Evolutionary conservation across 2,888 invertebrate genomes (phyloP).

Genomic region (Labia minor): DNA sequence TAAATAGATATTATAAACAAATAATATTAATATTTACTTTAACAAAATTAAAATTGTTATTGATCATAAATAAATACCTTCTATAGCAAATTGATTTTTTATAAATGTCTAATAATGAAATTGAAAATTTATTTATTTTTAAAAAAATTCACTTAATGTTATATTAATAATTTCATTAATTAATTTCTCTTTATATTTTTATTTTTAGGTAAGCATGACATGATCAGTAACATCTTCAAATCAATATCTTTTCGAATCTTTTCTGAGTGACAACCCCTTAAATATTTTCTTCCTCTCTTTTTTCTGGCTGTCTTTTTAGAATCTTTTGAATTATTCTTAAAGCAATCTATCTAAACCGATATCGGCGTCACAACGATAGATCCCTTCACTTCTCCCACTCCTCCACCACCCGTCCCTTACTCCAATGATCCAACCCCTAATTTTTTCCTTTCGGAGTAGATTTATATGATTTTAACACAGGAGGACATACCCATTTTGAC

Average conservation of each 20-base stretch:
- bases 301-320: neutral
- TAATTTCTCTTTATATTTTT: no score
- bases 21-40: no score
- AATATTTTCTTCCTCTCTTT: neutral
- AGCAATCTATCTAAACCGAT: constrained; percentile 7
- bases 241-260: neutral
- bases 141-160: no score
- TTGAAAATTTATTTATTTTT: no score
- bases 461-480: constrained; percentile 5
- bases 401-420: neutral
- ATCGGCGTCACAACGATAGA: constrained; percentile 1
- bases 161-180: no score
- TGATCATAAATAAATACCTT: no score
- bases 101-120: no score
- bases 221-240: neutral
- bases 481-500: neutral
- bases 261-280: neutral
- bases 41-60: no score
- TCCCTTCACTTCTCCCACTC: neutral
- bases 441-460: constrained; percentile 8
- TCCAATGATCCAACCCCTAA: no score
- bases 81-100: no score
- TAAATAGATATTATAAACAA: no score
- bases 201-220: neutral
- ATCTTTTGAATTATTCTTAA: constrained; percentile 13